Evolutionary conservation across 2,113 vertebrate species (phyloP).

Genomic region (Pedetes capensis): DNA sequence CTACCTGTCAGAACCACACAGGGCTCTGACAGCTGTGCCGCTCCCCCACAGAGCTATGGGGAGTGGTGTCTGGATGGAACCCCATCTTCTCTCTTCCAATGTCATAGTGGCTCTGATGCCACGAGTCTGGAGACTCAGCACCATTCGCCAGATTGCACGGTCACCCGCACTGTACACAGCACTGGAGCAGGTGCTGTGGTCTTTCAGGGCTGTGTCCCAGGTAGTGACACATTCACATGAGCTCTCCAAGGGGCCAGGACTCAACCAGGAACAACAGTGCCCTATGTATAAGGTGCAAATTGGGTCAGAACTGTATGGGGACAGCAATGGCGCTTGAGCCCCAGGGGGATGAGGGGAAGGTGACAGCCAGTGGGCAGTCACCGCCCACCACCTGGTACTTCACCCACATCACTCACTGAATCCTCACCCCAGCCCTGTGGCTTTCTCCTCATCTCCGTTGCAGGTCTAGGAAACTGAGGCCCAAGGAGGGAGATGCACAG

Average conservation of each 20-base stretch:
- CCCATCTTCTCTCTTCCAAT: too few species aligned
- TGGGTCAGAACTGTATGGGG: background rate
- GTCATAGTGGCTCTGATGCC: background rate
- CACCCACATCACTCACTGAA: too few species aligned
- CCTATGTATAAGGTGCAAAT: background rate
- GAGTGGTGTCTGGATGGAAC: too few species aligned
- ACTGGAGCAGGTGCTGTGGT: fast-evolving
- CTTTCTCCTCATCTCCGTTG: fast-evolving
- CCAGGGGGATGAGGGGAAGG: background rate
- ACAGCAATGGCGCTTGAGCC: background rate
- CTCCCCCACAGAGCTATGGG: background rate
- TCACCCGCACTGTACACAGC: too few species aligned
- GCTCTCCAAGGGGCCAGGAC: background rate
- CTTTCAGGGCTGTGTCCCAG: background rate
- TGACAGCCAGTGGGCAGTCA: background rate
- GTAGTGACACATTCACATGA: background rate
- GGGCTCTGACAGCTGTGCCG: background rate
- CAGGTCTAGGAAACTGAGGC: background rate
- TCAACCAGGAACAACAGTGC: background rate
- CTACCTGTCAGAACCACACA: background rate
- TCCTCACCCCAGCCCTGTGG: fast-evolving
- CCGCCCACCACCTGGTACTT: fast-evolving
- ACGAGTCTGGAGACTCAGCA: background rate
- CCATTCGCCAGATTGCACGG: too few species aligned
- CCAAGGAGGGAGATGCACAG: background rate